Base-by-base conservation (phyloP, 1,140 invertebrate species). In the Antheraea mylitta region DNA sequence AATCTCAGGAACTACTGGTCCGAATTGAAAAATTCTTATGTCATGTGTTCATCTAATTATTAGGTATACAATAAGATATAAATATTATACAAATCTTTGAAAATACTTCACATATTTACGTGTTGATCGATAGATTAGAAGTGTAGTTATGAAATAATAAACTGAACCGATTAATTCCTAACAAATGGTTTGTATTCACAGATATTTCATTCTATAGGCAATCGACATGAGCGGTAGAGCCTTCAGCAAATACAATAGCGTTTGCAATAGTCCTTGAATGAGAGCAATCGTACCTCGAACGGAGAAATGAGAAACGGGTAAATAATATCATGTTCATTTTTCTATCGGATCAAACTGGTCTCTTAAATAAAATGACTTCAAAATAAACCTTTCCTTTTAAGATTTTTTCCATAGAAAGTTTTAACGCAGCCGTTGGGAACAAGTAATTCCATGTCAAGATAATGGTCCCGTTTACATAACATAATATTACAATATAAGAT, bases 241-340 rank as follows among this genome's bases (percentile, higher is more conserved):
- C 79, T 82, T 88, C 77, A 65, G 87, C 81, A 90, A 90, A 90
- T 78, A 89, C 81, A 85, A 86, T 86, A 87, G 80, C 79, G 76
- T 78, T 64, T 78, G 80, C 81, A 82, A 83, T 81, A 78, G 71
- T 77, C 72, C 80, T 82, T 74, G 77, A 83, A 85, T 71, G 71
- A 70, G 71, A 69, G 71, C 77, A 76, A 87, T 80, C 77, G 83
- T 78, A 82, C 79, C 70, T 69, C 77, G 73, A 72, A 76, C 70
- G 73, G 65, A 53, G 80, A 82, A 75, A 84, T 80, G 78, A 86
- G 84, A 82, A 76, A 72, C 71, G 75, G 62, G 79, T 74, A 83
- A 87, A 89, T 82, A 86, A 82, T 80, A 85, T 81, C 71, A 7
- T 53, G 59, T 61, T 65, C 48, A 45, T 48, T 65, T 65, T 19